These are phyloP conservation scores for Phasianus colchicus DNA, from an alignment of 2,113 vertebrate genomes.

Conservation along the genomic window DNA sequence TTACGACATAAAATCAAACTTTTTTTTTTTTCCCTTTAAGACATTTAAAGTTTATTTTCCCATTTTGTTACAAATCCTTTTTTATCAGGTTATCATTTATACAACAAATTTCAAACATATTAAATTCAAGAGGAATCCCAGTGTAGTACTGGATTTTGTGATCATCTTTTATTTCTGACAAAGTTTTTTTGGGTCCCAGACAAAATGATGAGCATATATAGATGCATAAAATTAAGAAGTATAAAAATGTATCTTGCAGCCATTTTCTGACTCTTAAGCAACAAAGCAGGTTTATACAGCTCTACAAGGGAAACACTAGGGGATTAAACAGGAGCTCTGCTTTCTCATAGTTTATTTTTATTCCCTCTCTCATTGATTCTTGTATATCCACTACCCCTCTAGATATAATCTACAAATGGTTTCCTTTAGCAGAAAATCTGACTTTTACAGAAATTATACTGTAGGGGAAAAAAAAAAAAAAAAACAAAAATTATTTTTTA, in stretches of 20 bases:
- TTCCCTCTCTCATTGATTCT: neutral
- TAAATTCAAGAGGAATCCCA: neutral
- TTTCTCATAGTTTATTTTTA: neutral
- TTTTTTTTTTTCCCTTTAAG: neutral
- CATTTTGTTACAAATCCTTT: neutral
- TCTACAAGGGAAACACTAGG: neutral
- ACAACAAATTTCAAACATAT: neutral
- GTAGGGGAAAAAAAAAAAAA: neutral
- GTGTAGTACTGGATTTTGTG: neutral
- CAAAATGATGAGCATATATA: neutral
- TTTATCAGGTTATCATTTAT: neutral
- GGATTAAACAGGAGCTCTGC: neutral
- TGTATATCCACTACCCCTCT: rapidly evolving
- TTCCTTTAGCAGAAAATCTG: neutral
- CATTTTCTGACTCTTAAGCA: neutral
- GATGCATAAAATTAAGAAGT: neutral
- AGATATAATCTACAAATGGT: neutral
- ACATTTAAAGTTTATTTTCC: neutral
- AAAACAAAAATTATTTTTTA: no score
- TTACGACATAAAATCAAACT: neutral
- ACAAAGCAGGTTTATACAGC: neutral
- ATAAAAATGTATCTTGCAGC: neutral
- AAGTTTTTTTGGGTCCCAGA: neutral
- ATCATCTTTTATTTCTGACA: neutral
- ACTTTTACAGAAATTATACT: neutral